Evolutionary conservation across 64 coral and sea anemone species (phyloP), one percentile per base, ranked within the genome.

Genomic region (Acropora tenuis): DNA sequence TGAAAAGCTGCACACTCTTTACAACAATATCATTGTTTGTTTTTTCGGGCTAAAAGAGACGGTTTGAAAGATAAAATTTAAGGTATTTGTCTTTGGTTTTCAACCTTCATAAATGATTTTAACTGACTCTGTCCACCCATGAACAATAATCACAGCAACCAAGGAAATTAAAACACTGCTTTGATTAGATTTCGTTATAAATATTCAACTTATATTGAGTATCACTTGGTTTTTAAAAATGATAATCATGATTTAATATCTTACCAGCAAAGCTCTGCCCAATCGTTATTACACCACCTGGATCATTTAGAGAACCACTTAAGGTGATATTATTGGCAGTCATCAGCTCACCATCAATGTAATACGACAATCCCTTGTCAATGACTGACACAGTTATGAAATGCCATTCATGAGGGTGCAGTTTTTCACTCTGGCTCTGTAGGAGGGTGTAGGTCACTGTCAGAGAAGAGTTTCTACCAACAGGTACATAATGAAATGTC

Each of bases 301-400:
- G 30, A 91, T 91, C 89, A 74, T 17, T 18, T 10, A 95, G 81
- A 8, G 47, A 17, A 43, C 50, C 88, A 59, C 47, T 91, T 1
- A 95, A 48, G 15, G 80, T 48, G 17, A 61, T 60, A 83, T 50
- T 16, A 12, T 91, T 59, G 15, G 74, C 76, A 40, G 78, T 78
- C 73, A 95, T 83, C 74, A 90, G 95, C 76, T 90, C 74, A 5
- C 97, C 97, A 91, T 98, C 94, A 90, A 98, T 93, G 47, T 91
- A 98, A 74, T 98, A 98, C 5, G 94, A 95, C 50, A 98, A 9
- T 30, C 90, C 93, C 78, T 63, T 95, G 55, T 90, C 79, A 55
- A 95, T 63, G 3, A 95, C 84, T 50, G 93, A 88, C 12, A 95
- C 88, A 78, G 90, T 63, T 46, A 98, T 98, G 16, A 98, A 93